Percentiles rank a stretch among this genome's conserved stretches.
These are phyloP conservation scores for Elgaria multicarinata DNA, from an alignment of 2,113 vertebrate genomes.

Conservation along the genomic window DNA sequence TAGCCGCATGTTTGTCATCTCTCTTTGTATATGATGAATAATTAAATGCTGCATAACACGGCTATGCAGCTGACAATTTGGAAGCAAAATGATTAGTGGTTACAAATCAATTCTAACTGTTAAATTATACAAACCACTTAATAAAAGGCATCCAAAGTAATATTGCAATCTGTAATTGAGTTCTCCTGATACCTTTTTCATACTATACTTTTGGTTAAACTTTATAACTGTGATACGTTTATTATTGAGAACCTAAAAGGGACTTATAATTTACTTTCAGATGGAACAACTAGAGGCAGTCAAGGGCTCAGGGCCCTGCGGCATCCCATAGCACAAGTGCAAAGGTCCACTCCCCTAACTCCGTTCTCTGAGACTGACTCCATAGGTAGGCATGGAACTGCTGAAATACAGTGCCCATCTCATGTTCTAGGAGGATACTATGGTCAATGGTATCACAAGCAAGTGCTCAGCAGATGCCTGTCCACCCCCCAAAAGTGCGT, in stretches of 20 bases:
- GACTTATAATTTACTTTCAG: neutral
- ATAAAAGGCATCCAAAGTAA: neutral
- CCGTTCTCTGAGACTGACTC: no score
- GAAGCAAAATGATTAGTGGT: neutral
- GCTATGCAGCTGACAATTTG: slow-evolving; percentile 19
- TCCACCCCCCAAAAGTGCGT: no score
- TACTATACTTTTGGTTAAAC: neutral
- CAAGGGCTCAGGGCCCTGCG: neutral
- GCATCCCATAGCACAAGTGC: no score
- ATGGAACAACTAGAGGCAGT: no score
- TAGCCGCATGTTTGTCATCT: slow-evolving; percentile 26
- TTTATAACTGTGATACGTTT: neutral
- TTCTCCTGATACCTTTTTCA: neutral
- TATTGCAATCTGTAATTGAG: slow-evolving; percentile 12
- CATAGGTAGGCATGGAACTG: no score
- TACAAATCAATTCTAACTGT: neutral
- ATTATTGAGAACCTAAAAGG: neutral
- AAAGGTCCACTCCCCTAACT: no score
- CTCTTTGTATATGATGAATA: slow-evolving; percentile 44
- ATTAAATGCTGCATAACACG: slow-evolving; percentile 30
- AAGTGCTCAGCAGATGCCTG: no score
- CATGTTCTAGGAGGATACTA: no score
- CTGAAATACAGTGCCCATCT: no score
- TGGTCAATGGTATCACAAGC: no score
- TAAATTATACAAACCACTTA: slow-evolving; percentile 18